phyloP scores from a whole-genome alignment of 1,140 invertebrate genomes.

The Triops cancriformis region DNA sequence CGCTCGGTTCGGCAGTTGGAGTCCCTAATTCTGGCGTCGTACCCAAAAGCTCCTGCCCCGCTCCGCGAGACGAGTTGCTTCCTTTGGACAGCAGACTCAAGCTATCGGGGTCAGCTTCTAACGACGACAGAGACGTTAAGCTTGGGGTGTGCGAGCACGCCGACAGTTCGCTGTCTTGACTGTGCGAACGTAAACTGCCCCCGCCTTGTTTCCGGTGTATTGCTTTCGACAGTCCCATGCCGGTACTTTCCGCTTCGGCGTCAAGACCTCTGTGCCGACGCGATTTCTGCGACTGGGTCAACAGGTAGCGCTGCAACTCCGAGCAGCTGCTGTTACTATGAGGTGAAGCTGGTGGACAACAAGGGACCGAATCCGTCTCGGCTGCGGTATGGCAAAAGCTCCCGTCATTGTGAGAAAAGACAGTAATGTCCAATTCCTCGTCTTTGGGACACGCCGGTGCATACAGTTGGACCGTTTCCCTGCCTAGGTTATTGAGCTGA shows the following conservation, averaged over 20 bases:
- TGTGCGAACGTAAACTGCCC: slow-evolving; percentile 25
- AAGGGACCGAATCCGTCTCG: not conserved
- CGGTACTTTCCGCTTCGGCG: not conserved
- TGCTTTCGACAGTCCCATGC: not conserved
- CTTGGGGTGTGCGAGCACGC: slow-evolving; percentile 22
- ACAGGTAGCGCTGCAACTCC: not conserved
- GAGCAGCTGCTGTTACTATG: not conserved
- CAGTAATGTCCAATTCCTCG: not conserved
- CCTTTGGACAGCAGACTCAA: slow-evolving; percentile 11
- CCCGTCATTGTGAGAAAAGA: not conserved
- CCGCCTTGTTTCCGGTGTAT: not conserved
- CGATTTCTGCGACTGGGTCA: not conserved
- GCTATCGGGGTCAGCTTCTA: slow-evolving; percentile 25
- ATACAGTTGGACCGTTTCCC: not conserved
- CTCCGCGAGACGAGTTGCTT: not conserved
- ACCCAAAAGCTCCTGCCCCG: not conserved
- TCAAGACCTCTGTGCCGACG: not conserved
- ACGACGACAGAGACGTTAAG: slow-evolving; percentile 23
- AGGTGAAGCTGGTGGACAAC: not conserved
- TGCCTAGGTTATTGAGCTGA: slow-evolving; percentile 1
- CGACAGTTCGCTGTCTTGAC: slow-evolving; percentile 25
- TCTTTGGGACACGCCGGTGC: not conserved
- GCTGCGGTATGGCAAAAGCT: not conserved
- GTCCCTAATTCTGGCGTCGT: not conserved
- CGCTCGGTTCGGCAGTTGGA: slow-evolving; percentile 5